These are phyloP conservation scores for Amblyteles armatorius DNA, from an alignment of 2,888 invertebrate species.

Conservation along the genomic window DNA sequence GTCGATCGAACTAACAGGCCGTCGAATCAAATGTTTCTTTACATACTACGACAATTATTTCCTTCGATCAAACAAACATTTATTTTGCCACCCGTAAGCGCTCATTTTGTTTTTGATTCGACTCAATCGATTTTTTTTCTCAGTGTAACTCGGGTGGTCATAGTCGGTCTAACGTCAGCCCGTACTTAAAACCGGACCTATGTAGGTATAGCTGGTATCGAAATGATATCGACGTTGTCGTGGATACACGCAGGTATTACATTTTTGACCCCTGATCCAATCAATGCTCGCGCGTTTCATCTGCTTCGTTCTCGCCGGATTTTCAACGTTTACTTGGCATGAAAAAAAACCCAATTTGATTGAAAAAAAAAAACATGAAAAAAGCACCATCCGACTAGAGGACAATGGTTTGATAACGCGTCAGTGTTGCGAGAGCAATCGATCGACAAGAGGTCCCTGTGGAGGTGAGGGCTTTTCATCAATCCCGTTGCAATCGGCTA, in stretches of 20 bases:
- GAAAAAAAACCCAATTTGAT: constrained; percentile 6
- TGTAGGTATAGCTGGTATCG: too few species aligned
- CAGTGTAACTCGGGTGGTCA: too few species aligned
- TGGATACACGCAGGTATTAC: not conserved
- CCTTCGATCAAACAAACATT: too few species aligned
- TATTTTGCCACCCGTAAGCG: too few species aligned
- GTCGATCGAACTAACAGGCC: too few species aligned
- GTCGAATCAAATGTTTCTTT: too few species aligned
- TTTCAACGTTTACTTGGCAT: constrained; percentile 4
- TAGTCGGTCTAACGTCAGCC: too few species aligned
- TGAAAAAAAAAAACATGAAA: not conserved
- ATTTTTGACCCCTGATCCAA: constrained; percentile 2
- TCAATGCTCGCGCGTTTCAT: not conserved
- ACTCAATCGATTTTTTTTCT: too few species aligned
- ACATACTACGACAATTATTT: too few species aligned
- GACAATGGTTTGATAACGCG: not conserved
- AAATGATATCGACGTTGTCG: not conserved
- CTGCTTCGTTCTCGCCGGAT: not conserved
- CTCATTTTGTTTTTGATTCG: too few species aligned
- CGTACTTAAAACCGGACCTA: too few species aligned
- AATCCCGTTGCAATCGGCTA: constrained; percentile 6
- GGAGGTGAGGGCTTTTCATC: constrained; percentile 3
- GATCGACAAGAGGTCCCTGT: not conserved
- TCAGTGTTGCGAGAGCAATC: not conserved
- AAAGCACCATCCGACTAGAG: not conserved